Percentiles rank a stretch among this genome's conserved stretches.
Conservation (phyloP, 2,113 vertebrate genomes). For the Callaeas wilsoni region DNA sequence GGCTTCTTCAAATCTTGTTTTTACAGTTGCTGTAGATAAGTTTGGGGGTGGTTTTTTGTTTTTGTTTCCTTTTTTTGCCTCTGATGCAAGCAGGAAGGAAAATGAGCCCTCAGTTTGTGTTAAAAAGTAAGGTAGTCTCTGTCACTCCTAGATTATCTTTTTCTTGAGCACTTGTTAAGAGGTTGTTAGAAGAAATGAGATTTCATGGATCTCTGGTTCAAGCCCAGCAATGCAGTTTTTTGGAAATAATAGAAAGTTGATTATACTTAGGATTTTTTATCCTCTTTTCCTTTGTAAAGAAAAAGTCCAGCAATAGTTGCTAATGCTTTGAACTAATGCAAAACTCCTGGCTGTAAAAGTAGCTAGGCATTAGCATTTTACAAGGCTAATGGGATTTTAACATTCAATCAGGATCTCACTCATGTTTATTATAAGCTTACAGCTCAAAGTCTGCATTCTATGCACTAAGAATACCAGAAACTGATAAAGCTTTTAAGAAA, state of each 20-base stretch:
- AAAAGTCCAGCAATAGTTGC: not conserved
- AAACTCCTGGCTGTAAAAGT: not conserved
- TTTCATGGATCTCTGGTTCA: not conserved
- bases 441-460: not conserved
- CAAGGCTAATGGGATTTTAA: not conserved
- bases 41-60: not conserved
- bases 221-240: not conserved
- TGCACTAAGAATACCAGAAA: not conserved
- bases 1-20: slow-evolving; percentile 16
- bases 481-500: not conserved
- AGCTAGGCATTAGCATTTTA: not conserved
- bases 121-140: not conserved
- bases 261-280: not conserved
- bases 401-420: not conserved
- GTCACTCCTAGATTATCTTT: not conserved
- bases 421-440: not conserved
- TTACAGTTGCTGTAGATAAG: not conserved
- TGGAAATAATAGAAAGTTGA: not conserved
- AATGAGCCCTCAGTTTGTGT: not conserved
- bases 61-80: not conserved
- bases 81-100: not conserved
- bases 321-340: not conserved
- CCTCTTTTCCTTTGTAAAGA: not conserved
- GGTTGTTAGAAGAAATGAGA: not conserved
- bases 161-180: not conserved